Percentiles rank a stretch among this genome's conserved stretches.
These are phyloP conservation scores for Empidonax traillii DNA, from an alignment of 2,113 vertebrate species.

Conservation along the genomic window DNA sequence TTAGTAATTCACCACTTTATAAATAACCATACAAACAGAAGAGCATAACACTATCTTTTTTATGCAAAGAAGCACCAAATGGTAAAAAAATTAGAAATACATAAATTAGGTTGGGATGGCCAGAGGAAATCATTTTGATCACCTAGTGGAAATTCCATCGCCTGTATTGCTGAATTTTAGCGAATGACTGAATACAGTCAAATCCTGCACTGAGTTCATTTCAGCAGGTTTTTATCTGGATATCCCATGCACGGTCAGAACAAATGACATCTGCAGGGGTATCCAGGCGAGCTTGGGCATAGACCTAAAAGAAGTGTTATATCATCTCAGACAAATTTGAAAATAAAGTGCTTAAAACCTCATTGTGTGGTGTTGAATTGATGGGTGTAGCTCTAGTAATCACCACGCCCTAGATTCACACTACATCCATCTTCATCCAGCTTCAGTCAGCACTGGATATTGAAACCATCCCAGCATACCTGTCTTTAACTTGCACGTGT, in stretches of 20 bases:
- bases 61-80: not conserved
- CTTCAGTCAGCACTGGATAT: not conserved
- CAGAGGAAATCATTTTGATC: not conserved
- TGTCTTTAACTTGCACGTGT: conserved; percentile 1
- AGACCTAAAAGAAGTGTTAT: not conserved
- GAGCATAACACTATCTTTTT: not conserved
- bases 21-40: not conserved
- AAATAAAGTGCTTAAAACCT: not conserved
- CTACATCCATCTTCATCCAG: not conserved
- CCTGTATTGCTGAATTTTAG: not conserved
- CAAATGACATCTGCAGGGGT: not conserved
- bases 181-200: not conserved
- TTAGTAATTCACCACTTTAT: not conserved
- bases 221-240: not conserved
- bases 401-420: not conserved
- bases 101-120: not conserved
- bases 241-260: not conserved
- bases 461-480: not conserved
- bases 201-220: not conserved
- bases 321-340: not conserved
- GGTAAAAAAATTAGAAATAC: not conserved
- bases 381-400: not conserved
- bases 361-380: not conserved
- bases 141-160: not conserved
- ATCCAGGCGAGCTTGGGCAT: not conserved